These are phyloP conservation scores for Cetonia aurata DNA, from an alignment of 2,888 invertebrate genomes.

Conservation along the genomic window DNA sequence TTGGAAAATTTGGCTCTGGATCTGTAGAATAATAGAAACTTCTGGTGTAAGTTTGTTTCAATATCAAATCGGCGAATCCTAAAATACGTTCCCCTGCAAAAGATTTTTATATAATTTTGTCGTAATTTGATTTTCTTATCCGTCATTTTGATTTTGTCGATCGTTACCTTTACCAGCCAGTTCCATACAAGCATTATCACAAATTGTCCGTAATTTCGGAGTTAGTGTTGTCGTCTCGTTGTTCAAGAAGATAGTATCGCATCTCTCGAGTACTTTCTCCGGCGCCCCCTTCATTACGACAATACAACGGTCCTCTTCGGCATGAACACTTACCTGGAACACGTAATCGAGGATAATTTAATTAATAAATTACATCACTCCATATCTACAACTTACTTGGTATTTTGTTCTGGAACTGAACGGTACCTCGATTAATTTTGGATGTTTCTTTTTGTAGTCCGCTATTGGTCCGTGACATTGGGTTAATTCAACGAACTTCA, in stretches of 20 bases:
- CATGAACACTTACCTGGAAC: constrained; percentile 73
- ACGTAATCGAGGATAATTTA: neutral
- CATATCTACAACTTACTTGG: constrained; percentile 66
- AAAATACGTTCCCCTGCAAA: constrained; percentile 86
- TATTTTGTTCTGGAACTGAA: constrained; percentile 79
- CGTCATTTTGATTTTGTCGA: neutral
- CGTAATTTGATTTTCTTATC: neutral
- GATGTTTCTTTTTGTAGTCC: constrained; percentile 66
- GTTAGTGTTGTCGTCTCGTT: constrained; percentile 71
- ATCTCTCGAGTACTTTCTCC: constrained; percentile 78
- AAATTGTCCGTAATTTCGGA: constrained; percentile 69
- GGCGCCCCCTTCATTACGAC: constrained; percentile 85
- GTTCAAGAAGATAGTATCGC: constrained; percentile 72
- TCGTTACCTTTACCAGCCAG: constrained; percentile 71
- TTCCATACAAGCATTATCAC: constrained; percentile 80
- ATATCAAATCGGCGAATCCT: constrained; percentile 82
- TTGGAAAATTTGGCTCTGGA: constrained; percentile 76
- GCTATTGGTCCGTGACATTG: constrained; percentile 59
- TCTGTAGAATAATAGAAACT: constrained; percentile 72
- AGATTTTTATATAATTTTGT: neutral
- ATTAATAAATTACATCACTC: constrained; percentile 9
- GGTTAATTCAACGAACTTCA: constrained; percentile 75
- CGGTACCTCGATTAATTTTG: constrained; percentile 75
- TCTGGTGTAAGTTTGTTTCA: constrained; percentile 69
- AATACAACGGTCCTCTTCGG: constrained; percentile 69